Evolutionary conservation across 1,140 invertebrate genomes (phyloP), one percentile per base, ranked within the genome.

Genomic region (Pseudoatta argentina): DNA sequence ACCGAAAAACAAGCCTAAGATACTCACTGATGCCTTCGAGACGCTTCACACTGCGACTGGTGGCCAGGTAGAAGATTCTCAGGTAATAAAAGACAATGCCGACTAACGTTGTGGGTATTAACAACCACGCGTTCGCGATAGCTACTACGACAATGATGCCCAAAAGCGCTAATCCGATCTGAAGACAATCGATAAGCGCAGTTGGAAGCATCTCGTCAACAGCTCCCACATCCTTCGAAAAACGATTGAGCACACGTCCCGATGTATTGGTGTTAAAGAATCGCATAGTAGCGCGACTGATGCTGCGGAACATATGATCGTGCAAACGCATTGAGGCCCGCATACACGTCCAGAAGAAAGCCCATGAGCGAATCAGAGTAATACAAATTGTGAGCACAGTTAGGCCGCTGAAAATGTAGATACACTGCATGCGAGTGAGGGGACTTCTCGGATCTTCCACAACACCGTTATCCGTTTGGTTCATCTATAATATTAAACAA

Each of bases 251-350:
- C 51, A 96, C 95, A 61, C 96, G 91, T 0, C 94, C 93, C 0
- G 94, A 95, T 6, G 98, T 97, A 93, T 99, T 99, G 10, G 96
- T 97, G 89, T 98, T 98, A 94, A 99, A 99, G 94, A 99, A 99
- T 8, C 96, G 95, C 96, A 99, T 98, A 0, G 97, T 97, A 0
- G 98, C 97, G 8, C 97, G 96, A 39, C 98, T 96, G 1, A 99
- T 96, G 69, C 97, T 97, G 14, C 95, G 94, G 92, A 99, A 99
- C 97, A 99, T 98, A 8, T 93, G 95, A 91, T 99, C 97, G 91
- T 99, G 98, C 2, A 95, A 77, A n/a, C 95, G 97, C 69, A 97
- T 96, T 0, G 98, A 98, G 5, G 98, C 97, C 53, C 96, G 95
- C 95, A 98, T 97, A 75, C 98, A 98, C 88, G 98, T 96, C 89